phyloP scores from a whole-genome alignment of 2,113 vertebrate species.

The Malaclemys terrapin region DNA sequence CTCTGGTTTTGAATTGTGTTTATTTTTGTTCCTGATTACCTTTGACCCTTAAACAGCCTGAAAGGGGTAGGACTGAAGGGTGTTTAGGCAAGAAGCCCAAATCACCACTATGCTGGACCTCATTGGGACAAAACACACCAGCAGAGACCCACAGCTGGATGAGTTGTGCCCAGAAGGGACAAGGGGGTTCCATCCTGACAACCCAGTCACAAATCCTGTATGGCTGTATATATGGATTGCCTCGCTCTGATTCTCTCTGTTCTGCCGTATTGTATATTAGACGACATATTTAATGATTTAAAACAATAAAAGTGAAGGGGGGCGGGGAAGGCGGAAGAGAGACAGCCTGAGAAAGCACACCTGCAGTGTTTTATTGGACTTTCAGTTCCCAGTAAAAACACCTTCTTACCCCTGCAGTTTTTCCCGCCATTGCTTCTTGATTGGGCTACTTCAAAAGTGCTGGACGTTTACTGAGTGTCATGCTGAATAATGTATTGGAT shows the following conservation, averaged over 20 bases:
- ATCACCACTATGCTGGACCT: not conserved
- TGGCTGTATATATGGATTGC: not conserved
- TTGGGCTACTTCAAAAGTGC: not conserved
- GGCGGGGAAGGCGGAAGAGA: not conserved
- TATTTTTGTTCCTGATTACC: not conserved
- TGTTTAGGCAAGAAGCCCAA: not conserved
- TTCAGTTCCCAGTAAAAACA: not conserved
- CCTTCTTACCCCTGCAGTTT: not conserved
- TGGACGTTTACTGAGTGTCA: constrained; percentile 28
- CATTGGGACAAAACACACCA: not conserved
- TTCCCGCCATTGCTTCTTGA: not conserved
- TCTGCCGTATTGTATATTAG: accelerated
- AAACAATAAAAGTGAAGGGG: not conserved
- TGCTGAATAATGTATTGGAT: constrained; percentile 38
- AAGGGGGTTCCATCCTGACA: not conserved
- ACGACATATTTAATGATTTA: not conserved
- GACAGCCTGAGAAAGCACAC: not conserved
- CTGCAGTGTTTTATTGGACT: not conserved
- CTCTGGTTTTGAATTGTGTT: not conserved
- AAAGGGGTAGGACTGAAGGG: not conserved
- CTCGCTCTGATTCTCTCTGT: not conserved
- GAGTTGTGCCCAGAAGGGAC: not conserved
- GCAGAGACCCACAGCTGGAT: not conserved
- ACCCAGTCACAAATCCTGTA: not conserved
- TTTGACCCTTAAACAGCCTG: not conserved